Conservation (phyloP, 2,113 vertebrate species). For the Dasypus novemcinctus region DNA sequence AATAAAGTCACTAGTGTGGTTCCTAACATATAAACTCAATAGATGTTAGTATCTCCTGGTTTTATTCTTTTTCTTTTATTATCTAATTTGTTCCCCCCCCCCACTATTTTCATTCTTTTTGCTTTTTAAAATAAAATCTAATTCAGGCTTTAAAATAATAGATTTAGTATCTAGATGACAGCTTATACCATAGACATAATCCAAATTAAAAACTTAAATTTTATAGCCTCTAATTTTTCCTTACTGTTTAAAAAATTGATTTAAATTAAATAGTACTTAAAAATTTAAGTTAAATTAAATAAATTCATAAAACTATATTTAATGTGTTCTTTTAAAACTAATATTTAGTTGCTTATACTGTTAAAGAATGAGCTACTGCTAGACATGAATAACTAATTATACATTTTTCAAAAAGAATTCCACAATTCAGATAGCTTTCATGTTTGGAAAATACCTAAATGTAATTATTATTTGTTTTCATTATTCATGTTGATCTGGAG, state of each 20-base stretch:
- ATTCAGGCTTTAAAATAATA: conserved; percentile 11
- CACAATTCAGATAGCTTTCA: neutral
- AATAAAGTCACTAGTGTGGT: neutral
- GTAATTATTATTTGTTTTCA: neutral
- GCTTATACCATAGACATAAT: conserved; percentile 3
- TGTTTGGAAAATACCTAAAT: conserved; percentile 28
- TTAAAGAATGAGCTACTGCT: neutral
- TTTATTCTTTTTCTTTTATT: conserved; percentile 33
- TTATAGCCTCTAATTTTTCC: neutral
- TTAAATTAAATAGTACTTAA: conserved; percentile 6
- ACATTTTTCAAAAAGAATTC: conserved; percentile 21
- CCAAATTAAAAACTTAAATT: neutral
- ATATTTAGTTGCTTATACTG: neutral
- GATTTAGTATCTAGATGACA: conserved; percentile 1
- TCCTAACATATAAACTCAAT: neutral
- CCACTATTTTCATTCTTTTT: conserved; percentile 33
- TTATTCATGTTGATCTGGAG: conserved; percentile 1
- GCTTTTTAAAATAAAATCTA: conserved; percentile 10
- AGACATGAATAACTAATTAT: neutral
- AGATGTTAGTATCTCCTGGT: neutral
- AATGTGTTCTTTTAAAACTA: neutral
- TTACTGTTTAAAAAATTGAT: neutral
- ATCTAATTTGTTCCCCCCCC: neutral
- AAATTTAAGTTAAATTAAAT: conserved; percentile 17
- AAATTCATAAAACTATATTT: neutral